These are phyloP conservation scores for Formica selysi DNA, from an alignment of 1,140 invertebrate species.

Conservation along the genomic window DNA sequence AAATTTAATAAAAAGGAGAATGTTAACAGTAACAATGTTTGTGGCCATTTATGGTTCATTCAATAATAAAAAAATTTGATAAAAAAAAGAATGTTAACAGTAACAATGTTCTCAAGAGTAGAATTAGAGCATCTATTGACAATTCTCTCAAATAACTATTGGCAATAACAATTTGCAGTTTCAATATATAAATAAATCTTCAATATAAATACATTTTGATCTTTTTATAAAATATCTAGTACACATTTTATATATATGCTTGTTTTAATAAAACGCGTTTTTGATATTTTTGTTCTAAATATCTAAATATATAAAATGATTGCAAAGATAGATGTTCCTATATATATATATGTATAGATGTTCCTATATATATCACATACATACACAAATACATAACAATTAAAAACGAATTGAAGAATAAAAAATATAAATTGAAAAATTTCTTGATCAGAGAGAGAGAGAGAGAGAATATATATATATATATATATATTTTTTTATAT, in stretches of 20 bases:
- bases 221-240: constrained; percentile 60
- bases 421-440: constrained; percentile 1
- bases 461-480: no score
- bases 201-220: constrained; percentile 65
- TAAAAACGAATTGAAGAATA: constrained; percentile 22
- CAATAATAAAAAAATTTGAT: constrained; percentile 82
- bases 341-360: constrained; percentile 32
- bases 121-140: constrained; percentile 83
- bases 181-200: constrained; percentile 78
- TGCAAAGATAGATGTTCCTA: constrained; percentile 66
- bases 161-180: constrained; percentile 80
- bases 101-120: constrained; percentile 83
- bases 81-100: constrained; percentile 84
- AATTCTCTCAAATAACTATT: constrained; percentile 79
- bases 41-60: constrained; percentile 70
- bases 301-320: constrained; percentile 57
- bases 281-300: neutral
- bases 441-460: no score
- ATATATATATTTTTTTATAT: neutral
- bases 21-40: constrained; percentile 84
- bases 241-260: constrained; percentile 15
- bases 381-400: constrained; percentile 31
- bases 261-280: constrained; percentile 54
- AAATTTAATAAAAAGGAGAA: constrained; percentile 84
- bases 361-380: constrained; percentile 20